A percentile compares a stretch with the other conserved stretches of the same genome.
These are phyloP conservation scores for Leucozona laternaria DNA, from an alignment of 2,888 invertebrate species.

Conservation along the genomic window DNA sequence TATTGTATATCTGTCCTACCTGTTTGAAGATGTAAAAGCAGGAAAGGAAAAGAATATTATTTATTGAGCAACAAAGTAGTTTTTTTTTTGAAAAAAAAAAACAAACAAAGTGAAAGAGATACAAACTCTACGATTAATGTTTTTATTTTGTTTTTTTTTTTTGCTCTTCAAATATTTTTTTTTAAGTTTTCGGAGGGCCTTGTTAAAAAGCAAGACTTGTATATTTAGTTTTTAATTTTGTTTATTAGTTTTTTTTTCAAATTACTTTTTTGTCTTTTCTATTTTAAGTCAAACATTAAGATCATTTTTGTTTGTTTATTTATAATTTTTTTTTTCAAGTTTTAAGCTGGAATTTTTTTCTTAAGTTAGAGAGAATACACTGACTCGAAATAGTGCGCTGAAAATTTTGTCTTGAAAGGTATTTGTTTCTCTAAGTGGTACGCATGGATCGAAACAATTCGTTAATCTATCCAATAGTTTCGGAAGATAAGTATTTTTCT, in stretches of 20 bases:
- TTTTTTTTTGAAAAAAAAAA: constrained; percentile 28
- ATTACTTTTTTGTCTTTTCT: constrained; percentile 5
- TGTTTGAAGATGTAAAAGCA: neutral
- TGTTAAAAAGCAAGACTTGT: constrained; percentile 67
- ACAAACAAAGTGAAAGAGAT: constrained; percentile 4
- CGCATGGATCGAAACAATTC: neutral
- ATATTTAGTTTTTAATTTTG: constrained; percentile 49
- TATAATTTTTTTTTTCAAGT: neutral
- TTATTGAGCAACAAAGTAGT: constrained; percentile 60
- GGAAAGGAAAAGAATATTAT: constrained; percentile 53
- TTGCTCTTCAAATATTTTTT: constrained; percentile 48
- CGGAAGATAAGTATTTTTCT: neutral
- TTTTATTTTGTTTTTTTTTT: constrained; percentile 44
- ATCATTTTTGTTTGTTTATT: constrained; percentile 10
- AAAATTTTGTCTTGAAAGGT: neutral
- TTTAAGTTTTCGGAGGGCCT: constrained; percentile 49
- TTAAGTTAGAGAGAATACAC: neutral
- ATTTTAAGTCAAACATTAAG: neutral
- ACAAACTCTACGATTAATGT: constrained; percentile 13
- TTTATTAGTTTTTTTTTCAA: constrained; percentile 49
- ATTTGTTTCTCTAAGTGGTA: neutral
- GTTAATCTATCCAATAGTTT: neutral
- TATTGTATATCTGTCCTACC: constrained; percentile 36
- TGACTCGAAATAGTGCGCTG: neutral
- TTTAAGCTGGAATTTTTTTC: constrained; percentile 1